Conservation (phyloP, 2,113 vertebrate genomes). For the Epinephelus lanceolatus region DNA sequence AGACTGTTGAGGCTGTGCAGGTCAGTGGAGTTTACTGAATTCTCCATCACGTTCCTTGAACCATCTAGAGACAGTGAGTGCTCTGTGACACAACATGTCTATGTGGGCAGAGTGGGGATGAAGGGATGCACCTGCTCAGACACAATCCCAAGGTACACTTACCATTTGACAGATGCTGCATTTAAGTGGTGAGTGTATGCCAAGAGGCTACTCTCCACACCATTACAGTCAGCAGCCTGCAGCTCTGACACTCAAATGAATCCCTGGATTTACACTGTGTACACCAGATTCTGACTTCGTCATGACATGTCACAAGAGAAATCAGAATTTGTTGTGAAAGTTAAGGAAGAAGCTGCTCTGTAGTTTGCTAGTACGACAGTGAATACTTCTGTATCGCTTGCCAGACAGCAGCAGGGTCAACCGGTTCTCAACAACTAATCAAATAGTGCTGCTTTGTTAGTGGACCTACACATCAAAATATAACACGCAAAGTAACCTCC, state of each 20-base stretch:
- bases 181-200: constrained; percentile 14
- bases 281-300: neutral
- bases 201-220: constrained; percentile 19
- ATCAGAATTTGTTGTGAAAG: neutral
- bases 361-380: too few relatives aligned
- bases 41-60: constrained; percentile 12
- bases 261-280: neutral
- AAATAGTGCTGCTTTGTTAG: too few relatives aligned
- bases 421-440: too few relatives aligned
- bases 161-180: constrained; percentile 8
- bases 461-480: too few relatives aligned
- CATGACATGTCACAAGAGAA: neutral
- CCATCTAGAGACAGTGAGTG: neutral
- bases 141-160: constrained; percentile 34
- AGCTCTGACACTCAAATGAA: neutral
- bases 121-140: constrained; percentile 29
- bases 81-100: constrained; percentile 1
- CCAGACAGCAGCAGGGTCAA: too few relatives aligned
- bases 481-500: too few relatives aligned
- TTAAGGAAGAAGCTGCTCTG: too few relatives aligned
- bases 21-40: neutral
- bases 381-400: too few relatives aligned
- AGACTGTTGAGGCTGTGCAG: neutral
- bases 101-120: neutral
- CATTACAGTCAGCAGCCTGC: neutral